Conservation (phyloP, 2,113 vertebrate genomes). For the Synchiropus splendidus region DNA sequence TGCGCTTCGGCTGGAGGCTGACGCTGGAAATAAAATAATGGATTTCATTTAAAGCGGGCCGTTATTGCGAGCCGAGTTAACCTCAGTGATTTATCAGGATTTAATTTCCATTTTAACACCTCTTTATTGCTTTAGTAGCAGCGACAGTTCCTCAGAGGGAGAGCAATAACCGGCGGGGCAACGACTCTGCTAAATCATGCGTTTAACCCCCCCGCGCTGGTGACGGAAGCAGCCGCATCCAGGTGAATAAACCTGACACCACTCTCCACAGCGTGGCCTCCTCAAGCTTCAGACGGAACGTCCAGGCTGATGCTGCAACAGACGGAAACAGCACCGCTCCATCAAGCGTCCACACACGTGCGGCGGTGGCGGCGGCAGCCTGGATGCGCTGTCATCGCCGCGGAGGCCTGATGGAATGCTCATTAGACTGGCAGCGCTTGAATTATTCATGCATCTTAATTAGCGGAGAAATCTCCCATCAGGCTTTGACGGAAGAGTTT, state of each 20-base stretch:
- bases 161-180: slow-evolving; percentile 42
- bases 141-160: slow-evolving; percentile 39
- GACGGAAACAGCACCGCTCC: no score
- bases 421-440: slow-evolving; percentile 61
- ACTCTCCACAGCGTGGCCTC: slow-evolving; percentile 10
- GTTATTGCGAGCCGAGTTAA: slow-evolving; percentile 35
- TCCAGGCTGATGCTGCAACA: slow-evolving; percentile 9
- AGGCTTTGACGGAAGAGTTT: slow-evolving; percentile 55
- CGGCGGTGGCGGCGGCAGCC: slow-evolving; percentile 37
- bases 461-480: slow-evolving; percentile 64
- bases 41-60: slow-evolving; percentile 32
- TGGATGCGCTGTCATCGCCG: slow-evolving; percentile 44
- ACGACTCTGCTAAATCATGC: slow-evolving; percentile 48
- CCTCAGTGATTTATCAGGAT: slow-evolving; percentile 40
- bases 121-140: slow-evolving; percentile 56
- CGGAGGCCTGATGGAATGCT: slow-evolving; percentile 64
- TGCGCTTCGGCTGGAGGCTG: no score
- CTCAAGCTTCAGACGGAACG: slow-evolving; percentile 12
- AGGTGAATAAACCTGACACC: slow-evolving; percentile 21
- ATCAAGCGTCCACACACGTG: slow-evolving; percentile 1
- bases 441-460: slow-evolving; percentile 76
- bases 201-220: slow-evolving; percentile 24
- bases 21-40: slow-evolving; percentile 32
- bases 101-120: slow-evolving; percentile 53
- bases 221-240: slow-evolving; percentile 4